These are phyloP conservation scores for Drosophila mettleri DNA, from an alignment of 2,888 invertebrate species.

Conservation along the genomic window DNA sequence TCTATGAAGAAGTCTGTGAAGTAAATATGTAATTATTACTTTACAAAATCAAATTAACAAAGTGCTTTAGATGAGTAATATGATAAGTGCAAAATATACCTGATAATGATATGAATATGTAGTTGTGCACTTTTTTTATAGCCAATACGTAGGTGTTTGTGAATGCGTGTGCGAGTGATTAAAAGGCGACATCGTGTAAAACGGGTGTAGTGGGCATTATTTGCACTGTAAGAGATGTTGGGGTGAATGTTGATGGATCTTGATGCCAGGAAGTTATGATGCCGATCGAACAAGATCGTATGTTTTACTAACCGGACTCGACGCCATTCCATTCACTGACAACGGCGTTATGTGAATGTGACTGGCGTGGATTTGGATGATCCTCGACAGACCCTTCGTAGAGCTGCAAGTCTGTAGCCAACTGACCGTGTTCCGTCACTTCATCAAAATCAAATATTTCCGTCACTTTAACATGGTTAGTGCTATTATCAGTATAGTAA, in stretches of 20 bases:
- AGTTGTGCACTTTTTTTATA: conserved; percentile 28
- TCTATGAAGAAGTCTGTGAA: conserved; percentile 83
- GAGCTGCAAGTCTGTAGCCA: conserved; percentile 85
- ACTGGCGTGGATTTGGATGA: conserved; percentile 83
- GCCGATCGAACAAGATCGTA: background rate
- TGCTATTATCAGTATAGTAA: conserved; percentile 93
- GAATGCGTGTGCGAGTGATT: conserved; percentile 49
- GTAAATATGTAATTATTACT: background rate
- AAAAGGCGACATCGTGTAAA: conserved; percentile 83
- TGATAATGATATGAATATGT: conserved; percentile 53
- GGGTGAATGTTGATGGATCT: conserved; percentile 27
- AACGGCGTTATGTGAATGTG: conserved; percentile 81
- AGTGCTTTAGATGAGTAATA: background rate
- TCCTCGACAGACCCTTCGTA: conserved; percentile 84
- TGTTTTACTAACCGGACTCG: conserved; percentile 82
- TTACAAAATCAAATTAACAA: background rate
- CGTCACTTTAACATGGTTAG: conserved; percentile 94
- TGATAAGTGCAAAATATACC: conserved; percentile 50
- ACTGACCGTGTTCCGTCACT: conserved; percentile 91
- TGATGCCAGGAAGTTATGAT: conserved; percentile 24
- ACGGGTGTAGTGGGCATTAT: conserved; percentile 83
- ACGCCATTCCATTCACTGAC: conserved; percentile 85
- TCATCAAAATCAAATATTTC: conserved; percentile 91
- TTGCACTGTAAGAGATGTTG: conserved; percentile 82
- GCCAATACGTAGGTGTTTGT: conserved; percentile 35